These are phyloP conservation scores for Symphodus melops DNA, from an alignment of 2,113 vertebrate species.

Conservation along the genomic window DNA sequence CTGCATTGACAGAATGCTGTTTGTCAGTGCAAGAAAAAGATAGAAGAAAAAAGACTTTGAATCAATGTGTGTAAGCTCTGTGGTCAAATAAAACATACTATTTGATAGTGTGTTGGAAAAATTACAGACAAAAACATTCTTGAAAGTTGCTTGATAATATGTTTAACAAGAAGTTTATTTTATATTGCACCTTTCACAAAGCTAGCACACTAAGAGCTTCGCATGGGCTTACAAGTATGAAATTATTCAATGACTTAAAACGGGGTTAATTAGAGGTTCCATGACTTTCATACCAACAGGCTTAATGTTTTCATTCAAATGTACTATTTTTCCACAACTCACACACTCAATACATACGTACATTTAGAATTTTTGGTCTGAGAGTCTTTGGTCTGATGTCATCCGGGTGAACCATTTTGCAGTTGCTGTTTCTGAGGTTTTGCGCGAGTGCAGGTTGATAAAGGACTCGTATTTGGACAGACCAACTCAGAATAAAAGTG, in stretches of 20 bases:
- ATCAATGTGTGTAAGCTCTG: neutral
- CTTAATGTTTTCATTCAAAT: neutral
- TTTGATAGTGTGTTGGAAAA: slow-evolving; percentile 1
- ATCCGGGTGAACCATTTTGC: too few species aligned
- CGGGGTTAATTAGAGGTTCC: too few species aligned
- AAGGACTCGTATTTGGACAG: neutral
- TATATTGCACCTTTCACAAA: too few species aligned
- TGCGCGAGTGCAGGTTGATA: too few species aligned
- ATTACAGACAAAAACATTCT: neutral
- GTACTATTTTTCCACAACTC: neutral
- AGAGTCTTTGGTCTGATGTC: neutral
- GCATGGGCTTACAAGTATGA: too few species aligned
- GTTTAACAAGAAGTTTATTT: too few species aligned
- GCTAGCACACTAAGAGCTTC: too few species aligned
- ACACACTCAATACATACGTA: neutral
- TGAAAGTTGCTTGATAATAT: too few species aligned
- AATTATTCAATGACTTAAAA: too few species aligned
- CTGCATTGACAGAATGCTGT: slow-evolving; percentile 1
- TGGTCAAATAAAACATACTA: neutral
- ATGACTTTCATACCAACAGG: neutral
- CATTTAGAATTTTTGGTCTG: neutral
- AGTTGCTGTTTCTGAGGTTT: too few species aligned
- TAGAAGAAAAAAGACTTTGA: too few species aligned
- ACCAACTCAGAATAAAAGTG: slow-evolving; percentile 14
- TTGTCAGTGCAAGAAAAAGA: slow-evolving; percentile 10